phyloP scores from a whole-genome alignment of 2,113 vertebrate genomes.

The Oceanites oceanicus region DNA sequence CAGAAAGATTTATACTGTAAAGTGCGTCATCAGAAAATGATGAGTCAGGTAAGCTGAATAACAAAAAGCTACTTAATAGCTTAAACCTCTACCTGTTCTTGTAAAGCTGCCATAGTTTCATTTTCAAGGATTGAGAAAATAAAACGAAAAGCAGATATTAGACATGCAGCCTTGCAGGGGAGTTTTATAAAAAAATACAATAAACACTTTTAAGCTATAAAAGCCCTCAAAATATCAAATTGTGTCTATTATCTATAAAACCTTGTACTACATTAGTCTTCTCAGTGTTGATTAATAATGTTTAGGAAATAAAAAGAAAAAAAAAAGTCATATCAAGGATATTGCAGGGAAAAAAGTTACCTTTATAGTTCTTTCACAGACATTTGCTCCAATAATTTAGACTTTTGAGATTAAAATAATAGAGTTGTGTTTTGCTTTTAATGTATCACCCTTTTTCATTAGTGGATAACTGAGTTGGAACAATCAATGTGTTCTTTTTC shows the following conservation, averaged over 20 bases:
- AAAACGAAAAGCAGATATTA: background rate
- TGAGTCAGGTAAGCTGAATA: constrained; percentile 23
- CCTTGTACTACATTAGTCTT: background rate
- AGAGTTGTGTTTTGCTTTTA: background rate
- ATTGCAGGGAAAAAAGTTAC: background rate
- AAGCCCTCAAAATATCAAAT: background rate
- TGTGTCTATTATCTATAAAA: background rate
- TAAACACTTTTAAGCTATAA: background rate
- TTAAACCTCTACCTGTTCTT: constrained; percentile 31
- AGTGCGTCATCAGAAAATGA: background rate
- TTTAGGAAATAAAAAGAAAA: background rate
- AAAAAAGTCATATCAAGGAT: background rate
- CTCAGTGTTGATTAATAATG: background rate
- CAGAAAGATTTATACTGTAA: constrained; percentile 37
- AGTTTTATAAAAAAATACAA: background rate
- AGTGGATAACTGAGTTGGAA: background rate
- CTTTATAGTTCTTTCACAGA: background rate
- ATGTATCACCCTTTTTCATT: background rate
- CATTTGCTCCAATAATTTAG: background rate
- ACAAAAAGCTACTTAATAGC: constrained; percentile 8
- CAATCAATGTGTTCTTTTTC: background rate
- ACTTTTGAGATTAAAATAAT: background rate
- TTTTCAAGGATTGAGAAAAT: constrained; percentile 31
- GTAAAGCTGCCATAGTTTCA: background rate
- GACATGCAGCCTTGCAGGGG: background rate